Evolutionary conservation across 2,113 vertebrate genomes (phyloP).

Genomic region (Cnemophilus loriae): DNA sequence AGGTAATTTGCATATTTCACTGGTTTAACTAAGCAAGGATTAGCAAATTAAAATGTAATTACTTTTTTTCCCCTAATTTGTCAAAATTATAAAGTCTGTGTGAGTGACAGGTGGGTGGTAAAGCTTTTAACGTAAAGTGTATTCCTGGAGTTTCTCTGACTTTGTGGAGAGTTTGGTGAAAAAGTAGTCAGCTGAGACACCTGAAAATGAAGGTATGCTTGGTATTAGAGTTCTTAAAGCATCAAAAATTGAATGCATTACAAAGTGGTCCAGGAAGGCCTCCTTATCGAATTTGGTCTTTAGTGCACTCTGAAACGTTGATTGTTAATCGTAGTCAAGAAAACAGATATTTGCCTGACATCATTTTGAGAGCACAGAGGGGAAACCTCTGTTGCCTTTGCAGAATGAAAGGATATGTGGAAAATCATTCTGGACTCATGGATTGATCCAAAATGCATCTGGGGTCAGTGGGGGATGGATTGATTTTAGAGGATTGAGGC

Average conservation of each 20-base stretch:
- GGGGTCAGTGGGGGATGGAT: not conserved
- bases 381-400: not conserved
- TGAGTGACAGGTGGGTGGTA: slow-evolving; percentile 49
- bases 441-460: not conserved
- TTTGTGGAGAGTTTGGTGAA: slow-evolving; percentile 29
- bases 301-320: not conserved
- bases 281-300: not conserved
- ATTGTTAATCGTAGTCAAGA: not conserved
- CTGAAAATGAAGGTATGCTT: not conserved
- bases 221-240: not conserved
- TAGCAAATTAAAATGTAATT: slow-evolving; percentile 72
- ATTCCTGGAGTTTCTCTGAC: slow-evolving; percentile 51
- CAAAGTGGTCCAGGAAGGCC: not conserved
- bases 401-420: not conserved
- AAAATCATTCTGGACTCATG: not conserved
- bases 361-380: not conserved
- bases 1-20: slow-evolving; percentile 65
- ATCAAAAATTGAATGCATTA: not conserved
- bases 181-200: not conserved
- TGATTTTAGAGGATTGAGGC: not conserved
- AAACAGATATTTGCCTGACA: not conserved
- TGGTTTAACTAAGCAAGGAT: slow-evolving; percentile 62
- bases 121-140: slow-evolving; percentile 33
- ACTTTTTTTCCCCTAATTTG: slow-evolving; percentile 46
- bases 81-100: slow-evolving; percentile 63